These are phyloP conservation scores for Micronycteris hirsuta DNA, from an alignment of 2,113 vertebrate species.

Conservation along the genomic window DNA sequence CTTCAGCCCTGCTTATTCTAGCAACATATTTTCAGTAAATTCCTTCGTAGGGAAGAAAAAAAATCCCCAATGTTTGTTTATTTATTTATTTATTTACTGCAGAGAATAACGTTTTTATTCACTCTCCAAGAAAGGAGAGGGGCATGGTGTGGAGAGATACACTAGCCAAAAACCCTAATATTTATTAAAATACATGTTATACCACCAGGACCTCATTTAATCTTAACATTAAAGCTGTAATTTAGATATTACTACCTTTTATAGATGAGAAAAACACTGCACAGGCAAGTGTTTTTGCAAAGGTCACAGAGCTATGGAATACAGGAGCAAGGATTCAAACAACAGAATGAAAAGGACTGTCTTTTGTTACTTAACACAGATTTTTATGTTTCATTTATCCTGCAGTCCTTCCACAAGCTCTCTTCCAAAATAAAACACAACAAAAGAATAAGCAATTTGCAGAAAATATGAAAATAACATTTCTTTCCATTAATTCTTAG, in stretches of 20 bases:
- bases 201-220: background rate
- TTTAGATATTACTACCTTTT: conserved; percentile 5
- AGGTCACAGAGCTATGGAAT: conserved; percentile 10
- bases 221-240: conserved; percentile 26
- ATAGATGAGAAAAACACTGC: background rate
- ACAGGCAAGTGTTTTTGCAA: conserved; percentile 24
- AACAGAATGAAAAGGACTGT: background rate
- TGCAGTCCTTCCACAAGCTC: conserved; percentile 22
- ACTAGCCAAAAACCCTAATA: background rate
- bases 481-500: conserved; percentile 44
- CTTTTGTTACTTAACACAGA: conserved; percentile 5
- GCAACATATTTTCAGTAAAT: conserved; percentile 43
- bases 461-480: conserved; percentile 40
- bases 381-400: conserved; percentile 36
- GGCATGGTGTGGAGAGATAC: no score
- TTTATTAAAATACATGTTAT: conserved; percentile 40
- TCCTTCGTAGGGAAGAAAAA: conserved; percentile 33
- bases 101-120: no score
- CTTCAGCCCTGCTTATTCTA: conserved; percentile 34
- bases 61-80: background rate
- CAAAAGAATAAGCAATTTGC: conserved; percentile 31
- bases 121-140: no score
- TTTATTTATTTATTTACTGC: no score
- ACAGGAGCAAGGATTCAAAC: background rate
- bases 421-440: conserved; percentile 36